These are phyloP conservation scores for Ochropacha duplaris DNA, from an alignment of 2,888 invertebrate species.

Conservation along the genomic window DNA sequence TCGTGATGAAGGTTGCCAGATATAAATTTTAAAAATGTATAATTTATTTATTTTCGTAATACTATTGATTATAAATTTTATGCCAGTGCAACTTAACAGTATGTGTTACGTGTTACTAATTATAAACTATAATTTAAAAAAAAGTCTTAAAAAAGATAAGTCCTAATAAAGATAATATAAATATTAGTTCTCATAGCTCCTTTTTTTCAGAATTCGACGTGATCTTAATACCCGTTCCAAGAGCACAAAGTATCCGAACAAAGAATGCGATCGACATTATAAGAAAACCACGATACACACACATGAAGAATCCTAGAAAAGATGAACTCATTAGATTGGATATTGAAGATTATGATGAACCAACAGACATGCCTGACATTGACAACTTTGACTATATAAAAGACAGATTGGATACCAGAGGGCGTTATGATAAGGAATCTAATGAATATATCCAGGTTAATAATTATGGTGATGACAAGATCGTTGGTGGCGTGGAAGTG, in stretches of 20 bases:
- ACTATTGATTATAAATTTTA: constrained; percentile 22
- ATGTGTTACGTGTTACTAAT: constrained; percentile 25
- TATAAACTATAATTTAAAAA: background rate
- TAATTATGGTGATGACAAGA: constrained; percentile 58
- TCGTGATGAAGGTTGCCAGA: constrained; percentile 24
- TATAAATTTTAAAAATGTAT: constrained; percentile 17
- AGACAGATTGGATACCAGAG: constrained; percentile 20
- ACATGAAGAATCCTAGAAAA: constrained; percentile 12
- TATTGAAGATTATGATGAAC: constrained; percentile 58
- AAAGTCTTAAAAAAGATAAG: background rate
- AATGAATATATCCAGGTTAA: constrained; percentile 21
- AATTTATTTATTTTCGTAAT: constrained; percentile 22
- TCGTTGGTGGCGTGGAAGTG: constrained; percentile 69
- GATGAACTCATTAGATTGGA: constrained; percentile 44
- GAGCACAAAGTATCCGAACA: constrained; percentile 19
- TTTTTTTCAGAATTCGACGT: constrained; percentile 55
- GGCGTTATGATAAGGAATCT: constrained; percentile 13
- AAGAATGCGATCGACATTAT: constrained; percentile 17
- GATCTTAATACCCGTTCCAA: constrained; percentile 56
- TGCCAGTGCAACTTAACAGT: constrained; percentile 38
- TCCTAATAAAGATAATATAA: background rate
- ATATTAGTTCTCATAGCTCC: background rate
- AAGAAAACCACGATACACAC: constrained; percentile 7
- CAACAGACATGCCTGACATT: constrained; percentile 53
- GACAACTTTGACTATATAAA: constrained; percentile 57